phyloP scores from a whole-genome alignment of 2,888 invertebrate species.

The Nowickia ferox region DNA sequence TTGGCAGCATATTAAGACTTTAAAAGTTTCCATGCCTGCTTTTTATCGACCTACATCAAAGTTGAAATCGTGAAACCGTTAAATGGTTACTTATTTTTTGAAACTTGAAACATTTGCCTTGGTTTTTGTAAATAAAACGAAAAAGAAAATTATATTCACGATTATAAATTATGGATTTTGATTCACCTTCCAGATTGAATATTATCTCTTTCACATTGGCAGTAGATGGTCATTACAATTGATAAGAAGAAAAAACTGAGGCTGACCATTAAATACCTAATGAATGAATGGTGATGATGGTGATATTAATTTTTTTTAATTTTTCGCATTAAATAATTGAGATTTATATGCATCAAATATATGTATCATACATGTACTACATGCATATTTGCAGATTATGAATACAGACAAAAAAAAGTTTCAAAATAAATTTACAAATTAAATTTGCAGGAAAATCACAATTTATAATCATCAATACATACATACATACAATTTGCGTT shows the following conservation, averaged over 20 bases:
- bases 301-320: conserved; percentile 1
- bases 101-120: conserved; percentile 31
- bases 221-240: conserved; percentile 18
- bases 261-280: conserved; percentile 12
- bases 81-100: conserved; percentile 58
- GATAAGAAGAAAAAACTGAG: conserved; percentile 38
- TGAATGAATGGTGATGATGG: conserved; percentile 12
- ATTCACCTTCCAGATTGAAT: conserved; percentile 35
- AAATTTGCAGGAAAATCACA: neutral
- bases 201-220: conserved; percentile 46
- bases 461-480: too few species aligned
- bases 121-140: conserved; percentile 10
- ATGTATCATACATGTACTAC: neutral
- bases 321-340: conserved; percentile 31
- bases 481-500: too few species aligned
- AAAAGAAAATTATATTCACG: neutral
- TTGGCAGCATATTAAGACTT: too few species aligned
- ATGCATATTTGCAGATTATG: too few species aligned
- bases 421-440: too few species aligned
- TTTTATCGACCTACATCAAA: conserved; percentile 39
- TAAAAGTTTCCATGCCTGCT: neutral
- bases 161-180: neutral
- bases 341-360: conserved; percentile 8
- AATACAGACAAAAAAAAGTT: too few species aligned
- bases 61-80: conserved; percentile 62